A percentile compares a stretch with the other conserved stretches of the same genome.
Evolutionary conservation across 2,888 invertebrate species (phyloP).

Genomic region (Parnassius apollo): DNA sequence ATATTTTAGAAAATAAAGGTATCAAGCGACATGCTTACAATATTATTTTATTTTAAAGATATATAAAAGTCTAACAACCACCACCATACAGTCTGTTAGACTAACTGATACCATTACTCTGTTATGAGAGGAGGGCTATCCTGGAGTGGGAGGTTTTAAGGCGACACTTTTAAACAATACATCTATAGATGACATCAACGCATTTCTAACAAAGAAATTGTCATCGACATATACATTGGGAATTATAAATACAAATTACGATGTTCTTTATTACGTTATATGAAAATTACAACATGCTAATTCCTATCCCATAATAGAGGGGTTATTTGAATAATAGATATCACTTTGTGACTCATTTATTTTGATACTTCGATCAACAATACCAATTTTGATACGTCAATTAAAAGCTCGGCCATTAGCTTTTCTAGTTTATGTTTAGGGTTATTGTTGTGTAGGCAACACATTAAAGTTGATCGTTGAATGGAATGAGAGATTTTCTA

Average conservation of each 20-base stretch:
- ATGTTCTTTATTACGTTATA: constrained; percentile 11
- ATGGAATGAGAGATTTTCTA: too few species aligned
- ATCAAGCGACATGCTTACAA: too few species aligned
- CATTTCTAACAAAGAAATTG: neutral
- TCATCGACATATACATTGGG: neutral
- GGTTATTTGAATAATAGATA: constrained; percentile 23
- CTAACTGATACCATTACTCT: too few species aligned
- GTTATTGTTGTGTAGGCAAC: constrained; percentile 16
- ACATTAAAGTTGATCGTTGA: constrained; percentile 5
- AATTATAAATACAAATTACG: neutral
- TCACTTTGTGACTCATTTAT: constrained; percentile 17
- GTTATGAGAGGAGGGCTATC: too few species aligned
- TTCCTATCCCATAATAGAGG: constrained; percentile 12
- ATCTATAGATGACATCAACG: neutral
- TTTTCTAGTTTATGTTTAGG: constrained; percentile 5
- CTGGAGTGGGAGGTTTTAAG: too few species aligned
- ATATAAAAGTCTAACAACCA: too few species aligned
- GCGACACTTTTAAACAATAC: too few species aligned
- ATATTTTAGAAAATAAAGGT: too few species aligned
- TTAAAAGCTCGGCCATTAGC: constrained; percentile 21
- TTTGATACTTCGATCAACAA: neutral
- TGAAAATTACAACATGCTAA: constrained; percentile 4
- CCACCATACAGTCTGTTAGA: too few species aligned
- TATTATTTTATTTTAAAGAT: too few species aligned
- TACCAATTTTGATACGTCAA: constrained; percentile 19